phyloP scores from a whole-genome alignment of 30 jellyfish, hydroid and myxozoan genomes.

The Phacellophora camtschatica region DNA sequence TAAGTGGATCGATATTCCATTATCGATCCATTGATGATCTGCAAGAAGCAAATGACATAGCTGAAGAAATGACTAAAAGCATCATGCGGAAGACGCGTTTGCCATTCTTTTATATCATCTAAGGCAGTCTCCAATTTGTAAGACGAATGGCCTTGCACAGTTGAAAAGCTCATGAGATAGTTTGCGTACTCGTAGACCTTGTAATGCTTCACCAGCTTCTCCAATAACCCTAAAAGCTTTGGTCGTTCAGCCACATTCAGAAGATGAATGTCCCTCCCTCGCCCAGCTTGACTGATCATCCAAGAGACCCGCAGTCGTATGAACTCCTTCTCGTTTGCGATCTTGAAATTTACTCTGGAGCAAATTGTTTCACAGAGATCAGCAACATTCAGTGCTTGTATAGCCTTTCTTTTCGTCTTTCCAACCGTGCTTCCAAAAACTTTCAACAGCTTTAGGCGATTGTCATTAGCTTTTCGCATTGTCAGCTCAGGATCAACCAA shows the following conservation, averaged over 20 bases:
- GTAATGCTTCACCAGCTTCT: neutral
- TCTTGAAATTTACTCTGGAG: neutral
- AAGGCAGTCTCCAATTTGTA: constrained; percentile 5
- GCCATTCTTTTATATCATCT: neutral
- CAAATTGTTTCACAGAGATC: constrained; percentile 7
- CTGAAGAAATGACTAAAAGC: neutral
- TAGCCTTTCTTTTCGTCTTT: constrained; percentile 7
- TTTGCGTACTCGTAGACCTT: constrained; percentile 12
- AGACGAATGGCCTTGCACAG: neutral
- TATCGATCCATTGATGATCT: neutral
- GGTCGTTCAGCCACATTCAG: neutral
- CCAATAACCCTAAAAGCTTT: neutral
- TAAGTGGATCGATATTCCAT: neutral
- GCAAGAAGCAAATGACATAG: neutral
- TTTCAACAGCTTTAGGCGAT: constrained; percentile 2
- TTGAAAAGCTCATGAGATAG: neutral
- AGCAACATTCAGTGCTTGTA: neutral
- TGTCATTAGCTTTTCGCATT: constrained; percentile 24
- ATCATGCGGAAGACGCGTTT: constrained; percentile 1
- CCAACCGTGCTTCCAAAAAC: constrained; percentile 13
- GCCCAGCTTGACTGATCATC: constrained; percentile 13
- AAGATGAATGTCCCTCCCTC: constrained; percentile 3
- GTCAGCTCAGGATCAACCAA: constrained; percentile 32
- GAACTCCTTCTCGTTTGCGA: constrained; percentile 34
- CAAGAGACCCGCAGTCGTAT: constrained; percentile 25